Percentiles rank a stretch among this genome's conserved stretches.
These are phyloP conservation scores for Tursiops truncatus DNA, from an alignment of 2,113 vertebrate genomes.

Conservation along the genomic window DNA sequence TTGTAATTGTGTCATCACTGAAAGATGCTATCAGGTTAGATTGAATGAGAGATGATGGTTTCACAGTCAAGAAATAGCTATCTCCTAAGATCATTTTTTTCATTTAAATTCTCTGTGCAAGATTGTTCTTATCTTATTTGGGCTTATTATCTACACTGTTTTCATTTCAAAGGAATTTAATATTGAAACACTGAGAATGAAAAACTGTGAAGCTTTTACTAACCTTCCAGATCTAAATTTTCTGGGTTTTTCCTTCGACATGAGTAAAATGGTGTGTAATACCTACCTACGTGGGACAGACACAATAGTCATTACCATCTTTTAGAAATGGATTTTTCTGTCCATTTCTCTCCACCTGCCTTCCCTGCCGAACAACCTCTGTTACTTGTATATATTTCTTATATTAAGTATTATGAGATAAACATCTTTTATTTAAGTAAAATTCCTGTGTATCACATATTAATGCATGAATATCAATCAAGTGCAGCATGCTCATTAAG, in stretches of 20 bases:
- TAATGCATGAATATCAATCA: background rate
- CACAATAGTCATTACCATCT: background rate
- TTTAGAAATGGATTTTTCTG: background rate
- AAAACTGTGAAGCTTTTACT: background rate
- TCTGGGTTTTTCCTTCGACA: background rate
- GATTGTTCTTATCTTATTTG: conserved; percentile 45
- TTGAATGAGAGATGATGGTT: background rate
- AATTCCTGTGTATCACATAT: background rate
- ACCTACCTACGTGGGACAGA: background rate
- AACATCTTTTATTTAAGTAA: background rate
- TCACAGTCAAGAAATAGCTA: background rate
- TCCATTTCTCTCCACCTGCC: background rate
- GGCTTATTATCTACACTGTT: background rate
- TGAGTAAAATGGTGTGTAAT: background rate
- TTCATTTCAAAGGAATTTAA: conserved; percentile 56
- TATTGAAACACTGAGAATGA: background rate
- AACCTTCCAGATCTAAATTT: background rate
- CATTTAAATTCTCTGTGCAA: conserved; percentile 42
- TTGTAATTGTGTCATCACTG: background rate
- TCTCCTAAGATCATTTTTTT: background rate
- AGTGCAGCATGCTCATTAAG: background rate
- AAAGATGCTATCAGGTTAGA: background rate
- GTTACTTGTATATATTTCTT: background rate
- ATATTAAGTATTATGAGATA: background rate
- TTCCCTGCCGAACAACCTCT: background rate